Percentiles rank a stretch among this genome's conserved stretches.
Evolutionary conservation across 2,797 vertebrate genomes (phyloP).

Genomic region (Cichlasoma orientale): DNA sequence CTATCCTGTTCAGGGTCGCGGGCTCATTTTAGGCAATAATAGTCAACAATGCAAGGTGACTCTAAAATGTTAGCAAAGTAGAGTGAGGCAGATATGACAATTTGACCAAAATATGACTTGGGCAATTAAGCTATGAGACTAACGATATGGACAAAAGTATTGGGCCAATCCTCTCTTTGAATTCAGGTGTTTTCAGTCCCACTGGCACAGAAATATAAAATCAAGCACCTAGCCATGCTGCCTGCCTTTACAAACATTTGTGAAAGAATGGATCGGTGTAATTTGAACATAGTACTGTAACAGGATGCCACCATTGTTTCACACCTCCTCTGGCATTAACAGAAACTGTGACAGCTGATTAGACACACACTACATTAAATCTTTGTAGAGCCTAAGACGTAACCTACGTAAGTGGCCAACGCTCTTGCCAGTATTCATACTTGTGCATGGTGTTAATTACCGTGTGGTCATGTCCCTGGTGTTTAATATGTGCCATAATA

Average conservation of each 20-base stretch:
- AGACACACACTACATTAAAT: not conserved
- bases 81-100: no score
- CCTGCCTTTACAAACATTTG: not conserved
- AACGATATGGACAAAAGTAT: not conserved
- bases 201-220: not conserved
- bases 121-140: no score
- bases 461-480: not conserved
- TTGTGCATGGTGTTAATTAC: no score
- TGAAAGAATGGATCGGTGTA: not conserved
- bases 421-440: not conserved
- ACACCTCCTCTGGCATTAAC: not conserved
- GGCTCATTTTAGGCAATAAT: no score
- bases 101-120: no score
- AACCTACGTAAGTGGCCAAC: not conserved
- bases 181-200: not conserved
- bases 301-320: not conserved
- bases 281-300: not conserved
- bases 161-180: not conserved
- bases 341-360: not conserved
- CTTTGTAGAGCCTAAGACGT: not conserved
- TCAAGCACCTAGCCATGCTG: not conserved
- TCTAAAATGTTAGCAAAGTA: no score
- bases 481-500: not conserved
- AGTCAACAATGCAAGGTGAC: no score
- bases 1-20: no score